Conservation (phyloP, 2,797 vertebrate species). For the Sciurus vulgaris region DNA sequence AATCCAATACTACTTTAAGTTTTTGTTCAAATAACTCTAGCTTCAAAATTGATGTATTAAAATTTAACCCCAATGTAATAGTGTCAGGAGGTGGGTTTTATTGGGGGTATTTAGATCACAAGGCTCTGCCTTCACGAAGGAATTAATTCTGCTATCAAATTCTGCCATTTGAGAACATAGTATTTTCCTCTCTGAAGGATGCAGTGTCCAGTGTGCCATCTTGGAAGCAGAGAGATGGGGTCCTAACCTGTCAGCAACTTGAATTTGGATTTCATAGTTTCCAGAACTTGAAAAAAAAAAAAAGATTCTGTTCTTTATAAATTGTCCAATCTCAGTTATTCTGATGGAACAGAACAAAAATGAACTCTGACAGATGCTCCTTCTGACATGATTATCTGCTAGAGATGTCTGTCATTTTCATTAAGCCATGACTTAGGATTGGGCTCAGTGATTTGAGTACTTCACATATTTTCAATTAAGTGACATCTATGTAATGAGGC, state of each 20-base stretch:
- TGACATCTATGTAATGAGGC: too few relatives aligned
- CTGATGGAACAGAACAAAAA: neutral
- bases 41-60: neutral
- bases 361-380: neutral
- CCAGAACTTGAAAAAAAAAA: neutral
- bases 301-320: neutral
- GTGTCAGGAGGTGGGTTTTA: neutral
- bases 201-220: accelerated
- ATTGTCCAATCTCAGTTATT: neutral
- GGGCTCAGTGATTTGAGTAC: neutral
- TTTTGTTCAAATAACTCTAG: neutral
- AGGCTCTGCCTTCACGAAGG: neutral
- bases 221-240: neutral
- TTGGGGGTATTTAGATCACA: neutral
- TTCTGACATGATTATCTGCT: constrained; percentile 12
- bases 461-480: too few relatives aligned
- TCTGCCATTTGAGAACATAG: too few relatives aligned
- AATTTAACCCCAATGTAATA: neutral
- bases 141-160: neutral
- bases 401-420: neutral
- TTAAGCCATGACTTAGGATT: neutral
- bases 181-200: neutral
- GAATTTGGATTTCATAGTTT: neutral
- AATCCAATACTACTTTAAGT: neutral
- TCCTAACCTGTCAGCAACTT: neutral